A percentile compares a stretch with the other conserved stretches of the same genome.
Conservation (phyloP, 2,888 invertebrate species). For the Trypoxylon attenuatum region DNA sequence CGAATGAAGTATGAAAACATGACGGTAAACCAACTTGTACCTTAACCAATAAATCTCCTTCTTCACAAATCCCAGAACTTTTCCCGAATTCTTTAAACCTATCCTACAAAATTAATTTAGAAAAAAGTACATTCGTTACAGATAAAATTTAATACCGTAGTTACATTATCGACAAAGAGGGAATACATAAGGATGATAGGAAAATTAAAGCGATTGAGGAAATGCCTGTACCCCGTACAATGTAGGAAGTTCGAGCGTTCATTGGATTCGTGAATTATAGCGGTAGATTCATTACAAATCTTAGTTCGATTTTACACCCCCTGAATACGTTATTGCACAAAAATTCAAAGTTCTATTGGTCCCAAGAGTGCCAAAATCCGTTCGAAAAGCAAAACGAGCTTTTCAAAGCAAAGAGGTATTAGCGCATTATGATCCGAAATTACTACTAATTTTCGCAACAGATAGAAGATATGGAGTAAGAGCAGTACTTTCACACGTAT, state of each 20-base stretch:
- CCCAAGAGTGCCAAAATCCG: constrained; percentile 7
- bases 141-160: background rate
- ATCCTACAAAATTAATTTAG: too few species aligned
- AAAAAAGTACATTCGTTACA: background rate
- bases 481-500: constrained; percentile 22
- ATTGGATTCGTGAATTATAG: constrained; percentile 17
- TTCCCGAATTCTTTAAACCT: too few species aligned
- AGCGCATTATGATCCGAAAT: too few species aligned
- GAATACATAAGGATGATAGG: background rate
- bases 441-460: constrained; percentile 16
- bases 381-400: constrained; percentile 10
- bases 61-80: too few species aligned
- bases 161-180: background rate
- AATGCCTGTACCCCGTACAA: background rate
- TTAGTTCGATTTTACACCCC: constrained; percentile 5
- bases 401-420: constrained; percentile 18
- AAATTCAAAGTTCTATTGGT: constrained; percentile 9
- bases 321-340: constrained; percentile 15
- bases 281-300: constrained; percentile 14
- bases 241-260: constrained; percentile 2
- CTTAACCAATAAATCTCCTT: too few species aligned
- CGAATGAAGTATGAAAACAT: too few species aligned
- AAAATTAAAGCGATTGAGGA: constrained; percentile 9
- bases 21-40: too few species aligned
- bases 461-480: constrained; percentile 28